Base-by-base conservation (phyloP, 2,797 vertebrate genomes). In the Sebastes wilsoni region DNA sequence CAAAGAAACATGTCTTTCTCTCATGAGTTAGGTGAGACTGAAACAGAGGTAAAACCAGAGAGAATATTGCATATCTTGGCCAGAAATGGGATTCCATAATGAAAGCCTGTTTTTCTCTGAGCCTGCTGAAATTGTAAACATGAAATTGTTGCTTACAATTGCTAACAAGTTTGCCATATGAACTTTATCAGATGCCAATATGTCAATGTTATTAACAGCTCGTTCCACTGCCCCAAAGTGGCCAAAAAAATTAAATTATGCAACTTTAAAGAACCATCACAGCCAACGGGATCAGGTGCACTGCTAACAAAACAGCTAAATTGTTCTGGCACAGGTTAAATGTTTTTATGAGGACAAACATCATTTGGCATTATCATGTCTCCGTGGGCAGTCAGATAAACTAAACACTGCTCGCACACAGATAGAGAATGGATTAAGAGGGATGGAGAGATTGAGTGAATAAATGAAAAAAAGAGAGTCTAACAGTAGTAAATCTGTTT, bases 401-500 rank as follows among this genome's bases (percentile, higher is more conserved):
- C 56, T 61, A 25, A 79, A 79, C 36, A 49, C 61, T 38, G 42
- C 52, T 52, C 6, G 4, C 77, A 74, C 75, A 73, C 66, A 81
- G 22, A 90, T 5, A 75, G 10, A 79, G 38, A 14, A 27, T 79
- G 78, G 90, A 92, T 90, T 89, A 91, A 86, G 27, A 74, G 62
- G 66, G 75, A 81, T 80, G 62, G 66, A 86, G 85, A 82, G 85
- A 81, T 72, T 72, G 70, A 81, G 74, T 77, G 80, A 85, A 85
- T 73, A 86, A 90, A 90, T 88, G 73, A 83, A 88, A 85, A 88
- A 83, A 88, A 49, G 59, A 74, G n/a, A 68, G 58, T 61, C 16
- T 27, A 75, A 88, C 81, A 67, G 77, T 34, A 66, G 76, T 84
- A 88, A 84, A 91, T 89, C 87, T 90, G 83, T 86, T 88, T 80